Evolutionary conservation across 2,797 vertebrate species (phyloP).

Genomic region (Melanotaenia boesemani): DNA sequence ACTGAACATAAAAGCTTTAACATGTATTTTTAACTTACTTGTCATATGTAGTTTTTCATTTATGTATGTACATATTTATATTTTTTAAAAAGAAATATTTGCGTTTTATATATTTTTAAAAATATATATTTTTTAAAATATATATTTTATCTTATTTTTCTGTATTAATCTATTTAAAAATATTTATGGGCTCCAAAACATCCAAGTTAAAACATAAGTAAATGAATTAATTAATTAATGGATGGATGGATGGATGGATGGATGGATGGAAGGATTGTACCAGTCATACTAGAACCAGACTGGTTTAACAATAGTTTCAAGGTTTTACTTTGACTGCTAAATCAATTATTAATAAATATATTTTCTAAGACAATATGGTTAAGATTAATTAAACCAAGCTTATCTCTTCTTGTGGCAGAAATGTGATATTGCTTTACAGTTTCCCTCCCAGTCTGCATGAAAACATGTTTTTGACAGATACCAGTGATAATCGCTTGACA

Average conservation of each 20-base stretch:
- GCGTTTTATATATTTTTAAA: not conserved
- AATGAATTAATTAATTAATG: not conserved
- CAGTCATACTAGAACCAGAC: not conserved
- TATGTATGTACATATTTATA: not conserved
- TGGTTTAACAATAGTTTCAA: not conserved
- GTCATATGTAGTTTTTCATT: not conserved
- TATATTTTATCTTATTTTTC: too few species aligned
- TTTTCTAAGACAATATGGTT: too few species aligned
- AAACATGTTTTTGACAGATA: slow-evolving; percentile 24
- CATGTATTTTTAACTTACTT: not conserved
- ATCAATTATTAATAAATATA: too few species aligned
- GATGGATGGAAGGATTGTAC: not conserved
- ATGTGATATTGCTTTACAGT: not conserved
- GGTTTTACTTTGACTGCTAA: too few species aligned
- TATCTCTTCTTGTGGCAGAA: not conserved
- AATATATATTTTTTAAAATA: too few species aligned
- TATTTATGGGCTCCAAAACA: too few species aligned
- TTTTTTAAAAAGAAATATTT: not conserved
- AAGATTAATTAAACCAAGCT: too few species aligned
- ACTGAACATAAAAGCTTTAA: not conserved
- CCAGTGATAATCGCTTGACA: slow-evolving; percentile 20
- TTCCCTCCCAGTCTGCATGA: not conserved
- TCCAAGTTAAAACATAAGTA: not conserved
- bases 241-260: too few species aligned
- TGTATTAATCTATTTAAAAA: too few species aligned